Percentiles rank a stretch among this genome's conserved stretches.
Evolutionary conservation across 2,113 vertebrate species (phyloP).

Genomic region (Neodon shergylaensis): DNA sequence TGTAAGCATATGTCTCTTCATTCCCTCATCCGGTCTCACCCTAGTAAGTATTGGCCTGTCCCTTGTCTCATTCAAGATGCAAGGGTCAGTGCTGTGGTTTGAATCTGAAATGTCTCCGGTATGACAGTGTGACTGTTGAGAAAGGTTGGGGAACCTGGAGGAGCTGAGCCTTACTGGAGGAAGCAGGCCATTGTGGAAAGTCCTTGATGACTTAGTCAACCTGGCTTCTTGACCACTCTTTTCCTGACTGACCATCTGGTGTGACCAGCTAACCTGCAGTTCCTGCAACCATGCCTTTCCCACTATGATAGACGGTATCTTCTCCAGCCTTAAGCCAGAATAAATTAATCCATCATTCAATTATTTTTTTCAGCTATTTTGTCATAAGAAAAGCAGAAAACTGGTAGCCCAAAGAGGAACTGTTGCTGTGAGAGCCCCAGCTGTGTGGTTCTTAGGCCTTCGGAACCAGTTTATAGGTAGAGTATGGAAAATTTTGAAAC

Average conservation of each 20-base stretch:
- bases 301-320: neutral
- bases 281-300: neutral
- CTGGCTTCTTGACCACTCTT: neutral
- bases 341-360: neutral
- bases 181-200: neutral
- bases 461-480: neutral
- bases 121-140: neutral
- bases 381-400: neutral
- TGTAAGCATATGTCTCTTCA: too few relatives aligned
- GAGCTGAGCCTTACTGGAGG: neutral
- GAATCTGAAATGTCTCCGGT: neutral
- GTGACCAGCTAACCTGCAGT: neutral
- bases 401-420: neutral
- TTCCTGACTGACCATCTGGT: neutral
- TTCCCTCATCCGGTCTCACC: fast-evolving
- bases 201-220: neutral
- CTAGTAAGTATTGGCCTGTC: neutral
- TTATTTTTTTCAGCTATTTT: neutral
- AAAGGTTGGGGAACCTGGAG: neutral
- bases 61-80: neutral
- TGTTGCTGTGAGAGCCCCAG: neutral
- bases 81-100: too few relatives aligned
- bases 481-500: neutral
- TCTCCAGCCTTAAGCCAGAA: neutral
- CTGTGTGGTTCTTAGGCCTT: neutral